A percentile compares a stretch with the other conserved stretches of the same genome.
These are phyloP conservation scores for Chromoteleia sp. DNA, from an alignment of 2,888 invertebrate genomes.

Conservation along the genomic window DNA sequence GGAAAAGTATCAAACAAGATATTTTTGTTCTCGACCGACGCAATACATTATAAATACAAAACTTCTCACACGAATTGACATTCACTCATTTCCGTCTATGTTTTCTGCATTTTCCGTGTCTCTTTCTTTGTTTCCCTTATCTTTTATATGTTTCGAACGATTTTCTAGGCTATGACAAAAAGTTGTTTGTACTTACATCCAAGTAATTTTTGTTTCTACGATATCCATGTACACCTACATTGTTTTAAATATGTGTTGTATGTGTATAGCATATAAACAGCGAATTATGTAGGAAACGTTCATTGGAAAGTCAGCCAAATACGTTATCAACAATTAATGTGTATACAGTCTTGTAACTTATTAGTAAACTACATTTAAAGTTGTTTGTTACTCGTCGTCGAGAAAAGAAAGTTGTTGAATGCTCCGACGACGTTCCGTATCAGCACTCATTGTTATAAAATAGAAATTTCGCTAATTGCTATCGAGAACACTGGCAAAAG, in stretches of 20 bases:
- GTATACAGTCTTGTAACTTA: conserved; percentile 69
- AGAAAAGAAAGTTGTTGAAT: conserved; percentile 26
- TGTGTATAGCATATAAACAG: conserved; percentile 67
- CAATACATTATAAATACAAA: conserved; percentile 29
- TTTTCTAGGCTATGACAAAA: conserved; percentile 56
- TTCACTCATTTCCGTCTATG: conserved; percentile 24
- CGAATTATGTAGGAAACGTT: conserved; percentile 68
- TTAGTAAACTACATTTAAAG: conserved; percentile 52
- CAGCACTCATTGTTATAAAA: conserved; percentile 60
- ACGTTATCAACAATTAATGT: conserved; percentile 63
- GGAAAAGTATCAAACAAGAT: conserved; percentile 11
- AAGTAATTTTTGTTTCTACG: conserved; percentile 56
- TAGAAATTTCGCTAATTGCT: conserved; percentile 71
- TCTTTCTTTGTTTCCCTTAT: neutral
- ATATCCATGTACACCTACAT: conserved; percentile 60
- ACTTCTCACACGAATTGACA: conserved; percentile 46
- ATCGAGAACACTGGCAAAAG: conserved; percentile 71
- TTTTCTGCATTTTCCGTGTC: conserved; percentile 16
- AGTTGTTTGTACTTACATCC: conserved; percentile 64
- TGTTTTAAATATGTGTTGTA: conserved; percentile 54
- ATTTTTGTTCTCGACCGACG: conserved; percentile 12
- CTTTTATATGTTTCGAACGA: conserved; percentile 42
- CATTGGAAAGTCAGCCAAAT: conserved; percentile 64
- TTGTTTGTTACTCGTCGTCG: conserved; percentile 43
- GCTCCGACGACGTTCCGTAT: conserved; percentile 27